Evolutionary conservation across 1,140 invertebrate species (phyloP).

Genomic region (Lepidurus packardi): DNA sequence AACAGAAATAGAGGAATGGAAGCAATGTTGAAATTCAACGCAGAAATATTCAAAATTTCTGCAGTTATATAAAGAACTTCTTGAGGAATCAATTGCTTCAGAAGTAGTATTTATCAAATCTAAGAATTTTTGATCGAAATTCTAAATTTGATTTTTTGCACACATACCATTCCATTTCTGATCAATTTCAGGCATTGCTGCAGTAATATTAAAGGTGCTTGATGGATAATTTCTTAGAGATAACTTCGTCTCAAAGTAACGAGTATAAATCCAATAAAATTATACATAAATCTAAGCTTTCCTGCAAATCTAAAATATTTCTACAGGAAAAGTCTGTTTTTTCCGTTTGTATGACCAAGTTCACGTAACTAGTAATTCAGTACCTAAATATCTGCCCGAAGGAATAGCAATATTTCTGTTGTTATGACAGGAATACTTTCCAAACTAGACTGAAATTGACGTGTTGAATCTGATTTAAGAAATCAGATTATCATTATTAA

Average conservation of each 20-base stretch:
- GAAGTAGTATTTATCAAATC: no score
- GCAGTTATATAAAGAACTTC: no score
- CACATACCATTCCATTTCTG: no score
- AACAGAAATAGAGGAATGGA: no score
- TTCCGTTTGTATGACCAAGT: slow-evolving; percentile 42
- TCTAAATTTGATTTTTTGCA: no score
- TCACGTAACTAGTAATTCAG: slow-evolving; percentile 37
- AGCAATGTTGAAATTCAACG: no score
- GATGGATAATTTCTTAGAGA: not conserved
- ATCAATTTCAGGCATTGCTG: no score
- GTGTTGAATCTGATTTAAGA: no score
- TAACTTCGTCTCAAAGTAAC: not conserved
- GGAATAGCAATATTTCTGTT: not conserved
- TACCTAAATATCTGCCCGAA: not conserved
- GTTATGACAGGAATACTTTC: not conserved
- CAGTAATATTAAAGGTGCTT: not conserved
- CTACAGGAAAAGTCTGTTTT: slow-evolving; percentile 40
- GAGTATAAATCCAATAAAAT: not conserved
- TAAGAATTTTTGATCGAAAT: no score
- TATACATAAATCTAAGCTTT: not conserved
- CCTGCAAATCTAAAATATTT: not conserved
- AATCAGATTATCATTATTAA: no score
- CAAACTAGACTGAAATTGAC: not conserved
- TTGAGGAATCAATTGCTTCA: no score
- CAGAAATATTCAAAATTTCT: no score